phyloP scores from a whole-genome alignment of 1,140 invertebrate genomes.

The Cydia strobilella region DNA sequence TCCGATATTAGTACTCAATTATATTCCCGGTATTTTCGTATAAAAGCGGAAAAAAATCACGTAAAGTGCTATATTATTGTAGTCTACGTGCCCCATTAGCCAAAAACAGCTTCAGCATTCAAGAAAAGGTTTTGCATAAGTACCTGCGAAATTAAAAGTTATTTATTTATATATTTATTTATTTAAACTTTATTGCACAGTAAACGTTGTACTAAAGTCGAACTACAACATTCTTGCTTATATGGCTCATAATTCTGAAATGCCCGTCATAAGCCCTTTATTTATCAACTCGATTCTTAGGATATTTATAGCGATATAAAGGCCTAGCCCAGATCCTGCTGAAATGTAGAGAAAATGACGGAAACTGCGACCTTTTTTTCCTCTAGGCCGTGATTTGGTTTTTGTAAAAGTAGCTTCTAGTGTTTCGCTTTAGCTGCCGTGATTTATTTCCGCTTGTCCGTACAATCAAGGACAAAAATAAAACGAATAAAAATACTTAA shows the following conservation, averaged over 20 bases:
- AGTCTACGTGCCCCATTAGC: background rate
- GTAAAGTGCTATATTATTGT: background rate
- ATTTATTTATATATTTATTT: too few relatives aligned
- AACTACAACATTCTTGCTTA: background rate
- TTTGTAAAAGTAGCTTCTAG: conserved; percentile 20
- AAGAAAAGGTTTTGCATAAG: background rate
- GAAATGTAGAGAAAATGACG: background rate
- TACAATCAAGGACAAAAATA: background rate
- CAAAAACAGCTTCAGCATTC: background rate
- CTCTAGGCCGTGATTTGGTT: background rate
- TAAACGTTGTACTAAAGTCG: too few relatives aligned
- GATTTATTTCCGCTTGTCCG: background rate
- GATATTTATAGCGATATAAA: background rate
- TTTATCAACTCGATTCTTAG: background rate
- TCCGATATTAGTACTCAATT: too few relatives aligned
- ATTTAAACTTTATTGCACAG: too few relatives aligned
- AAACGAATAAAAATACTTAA: background rate
- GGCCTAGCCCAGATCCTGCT: background rate
- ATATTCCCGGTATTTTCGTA: too few relatives aligned
- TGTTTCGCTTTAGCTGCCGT: conserved; percentile 3
- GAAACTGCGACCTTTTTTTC: conserved; percentile 7
- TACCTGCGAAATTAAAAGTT: too few relatives aligned
- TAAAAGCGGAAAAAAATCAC: too few relatives aligned
- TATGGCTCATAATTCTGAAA: background rate
- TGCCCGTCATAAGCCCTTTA: background rate